Evolutionary conservation across 2,888 invertebrate species (phyloP), one percentile per base, ranked within the genome.

Genomic region (Nomada ferruginata): DNA sequence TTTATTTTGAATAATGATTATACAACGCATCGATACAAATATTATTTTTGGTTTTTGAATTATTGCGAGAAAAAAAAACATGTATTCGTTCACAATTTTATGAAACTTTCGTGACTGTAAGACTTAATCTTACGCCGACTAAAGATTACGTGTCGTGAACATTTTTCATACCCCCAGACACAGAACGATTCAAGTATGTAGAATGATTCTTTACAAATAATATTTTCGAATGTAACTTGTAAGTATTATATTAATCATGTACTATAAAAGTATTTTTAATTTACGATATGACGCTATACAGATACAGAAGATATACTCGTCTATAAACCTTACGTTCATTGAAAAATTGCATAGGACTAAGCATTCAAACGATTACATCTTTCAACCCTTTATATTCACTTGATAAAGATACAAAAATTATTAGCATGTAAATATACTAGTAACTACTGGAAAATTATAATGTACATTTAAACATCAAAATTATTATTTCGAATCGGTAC

Each of bases 191-290:
- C 18, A 52, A 23, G 42, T 47, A 26, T 23, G 29, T 23, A 52
- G 20, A n/a, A 61, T 75, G 52, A 59, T 42, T 15, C 13, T 47
- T 42, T 55, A 10, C 23, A 50, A 66, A 55, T 36, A 44, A 68
- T 23, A 61, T 36, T 42, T 23, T 64, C 20, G 53, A 57, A 64
- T 52, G 23, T 29, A 57, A 57, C 20, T 57, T 69, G 15, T 60
- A 71, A 36, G 23, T 52, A 36, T 66, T 66, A 57, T 63, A 63
- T 63, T 76, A 75, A 36, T 55, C 13, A 68, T 29, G 57, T 59
- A 59, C 42, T 63, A 61, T 60, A 57, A 79, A 81, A 69, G 73
- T 73, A 70, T 65, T 57, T 79, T 79, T 70, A 74, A 81, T 79
- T 69, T 74, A 81, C 73, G 79, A 20, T 69, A 65, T 15, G 4